These are phyloP conservation scores for Aporophyla lueneburgensis DNA, from an alignment of 2,888 invertebrate species.

Conservation along the genomic window DNA sequence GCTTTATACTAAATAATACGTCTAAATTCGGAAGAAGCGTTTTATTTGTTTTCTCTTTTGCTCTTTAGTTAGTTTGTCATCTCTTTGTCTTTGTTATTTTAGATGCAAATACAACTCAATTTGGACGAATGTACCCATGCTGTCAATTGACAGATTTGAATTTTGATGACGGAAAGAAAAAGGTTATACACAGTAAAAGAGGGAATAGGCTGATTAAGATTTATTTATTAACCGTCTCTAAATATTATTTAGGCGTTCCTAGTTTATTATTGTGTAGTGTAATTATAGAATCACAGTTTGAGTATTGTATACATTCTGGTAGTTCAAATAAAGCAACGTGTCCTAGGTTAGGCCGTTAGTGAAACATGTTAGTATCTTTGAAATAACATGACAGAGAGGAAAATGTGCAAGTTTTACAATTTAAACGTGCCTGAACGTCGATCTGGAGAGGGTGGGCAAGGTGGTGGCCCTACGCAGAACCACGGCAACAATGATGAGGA, in stretches of 20 bases:
- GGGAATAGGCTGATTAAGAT: constrained; percentile 86
- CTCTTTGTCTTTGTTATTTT: constrained; percentile 24
- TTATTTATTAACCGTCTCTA: constrained; percentile 76
- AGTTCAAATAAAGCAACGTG: constrained; percentile 85
- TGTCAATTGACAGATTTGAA: constrained; percentile 89
- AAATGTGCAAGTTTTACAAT: constrained; percentile 91
- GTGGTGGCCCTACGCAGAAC: constrained; percentile 78
- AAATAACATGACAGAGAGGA: constrained; percentile 90
- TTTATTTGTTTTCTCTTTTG: constrained; percentile 35
- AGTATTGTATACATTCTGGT: constrained; percentile 78
- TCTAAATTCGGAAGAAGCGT: constrained; percentile 19
- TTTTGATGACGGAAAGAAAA: constrained; percentile 91
- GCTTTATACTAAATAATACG: constrained; percentile 21
- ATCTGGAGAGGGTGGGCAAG: constrained; percentile 83
- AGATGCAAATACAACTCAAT: constrained; percentile 33
- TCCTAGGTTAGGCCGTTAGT: constrained; percentile 90
- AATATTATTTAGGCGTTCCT: constrained; percentile 73
- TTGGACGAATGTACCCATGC: constrained; percentile 74
- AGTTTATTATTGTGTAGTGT: constrained; percentile 75
- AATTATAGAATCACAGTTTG: constrained; percentile 73
- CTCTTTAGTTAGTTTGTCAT: neutral
- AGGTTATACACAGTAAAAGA: constrained; percentile 89
- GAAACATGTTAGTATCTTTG: constrained; percentile 89
- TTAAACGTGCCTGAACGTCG: constrained; percentile 90
- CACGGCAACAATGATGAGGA: constrained; percentile 84